A percentile compares a stretch with the other conserved stretches of the same genome.
These are phyloP conservation scores for Wiebesia pumilae DNA, from an alignment of 1,140 invertebrate species.

Conservation along the genomic window DNA sequence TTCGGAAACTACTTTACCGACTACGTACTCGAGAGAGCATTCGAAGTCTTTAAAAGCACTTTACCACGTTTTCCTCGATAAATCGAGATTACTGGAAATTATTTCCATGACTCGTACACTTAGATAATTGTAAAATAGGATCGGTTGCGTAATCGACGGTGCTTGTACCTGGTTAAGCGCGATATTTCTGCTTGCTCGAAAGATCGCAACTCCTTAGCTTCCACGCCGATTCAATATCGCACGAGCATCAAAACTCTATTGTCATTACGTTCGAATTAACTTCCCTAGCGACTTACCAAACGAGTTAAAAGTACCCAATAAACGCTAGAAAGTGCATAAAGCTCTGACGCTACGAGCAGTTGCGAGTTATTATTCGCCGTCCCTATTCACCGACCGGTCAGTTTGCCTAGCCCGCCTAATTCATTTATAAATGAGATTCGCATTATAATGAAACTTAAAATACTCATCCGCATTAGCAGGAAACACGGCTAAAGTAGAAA, in stretches of 20 bases:
- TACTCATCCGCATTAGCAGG: background rate
- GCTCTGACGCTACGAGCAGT: background rate
- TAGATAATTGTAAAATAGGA: no score
- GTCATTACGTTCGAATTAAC: background rate
- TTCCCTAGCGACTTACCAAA: no score
- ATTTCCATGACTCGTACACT: no score
- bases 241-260: background rate
- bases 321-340: background rate
- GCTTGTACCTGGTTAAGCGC: no score
- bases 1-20: background rate
- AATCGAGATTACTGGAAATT: background rate
- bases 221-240: background rate
- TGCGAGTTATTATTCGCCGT: background rate
- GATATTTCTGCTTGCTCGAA: no score
- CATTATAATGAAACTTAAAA: slow-evolving; percentile 2
- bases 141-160: no score
- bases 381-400: background rate
- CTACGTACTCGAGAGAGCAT: no score
- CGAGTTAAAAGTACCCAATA: background rate
- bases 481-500: background rate
- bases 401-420: background rate
- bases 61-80: background rate
- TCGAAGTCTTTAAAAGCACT: background rate
- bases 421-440: background rate
- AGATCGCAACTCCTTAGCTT: no score